Conservation (phyloP, 1,140 invertebrate genomes). For the Cataglyphis hispanica region DNA sequence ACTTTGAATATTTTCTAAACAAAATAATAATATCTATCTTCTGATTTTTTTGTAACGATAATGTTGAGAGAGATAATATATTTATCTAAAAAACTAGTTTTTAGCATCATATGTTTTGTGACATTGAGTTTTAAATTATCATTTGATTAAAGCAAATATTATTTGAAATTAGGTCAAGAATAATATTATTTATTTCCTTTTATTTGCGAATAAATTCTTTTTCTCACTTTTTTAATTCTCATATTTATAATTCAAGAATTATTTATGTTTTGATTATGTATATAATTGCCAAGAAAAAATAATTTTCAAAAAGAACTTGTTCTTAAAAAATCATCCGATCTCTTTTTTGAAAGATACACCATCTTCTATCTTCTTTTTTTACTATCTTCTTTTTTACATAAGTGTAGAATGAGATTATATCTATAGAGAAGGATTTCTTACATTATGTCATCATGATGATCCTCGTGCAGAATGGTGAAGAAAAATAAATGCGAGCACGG, state of each 20-base stretch:
- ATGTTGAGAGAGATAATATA: neutral
- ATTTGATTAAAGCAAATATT: neutral
- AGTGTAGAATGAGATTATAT: neutral
- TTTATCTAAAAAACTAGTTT: constrained; percentile 3
- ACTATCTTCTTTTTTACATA: neutral
- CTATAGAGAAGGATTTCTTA: neutral
- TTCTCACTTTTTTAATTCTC: no score
- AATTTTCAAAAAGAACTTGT: neutral
- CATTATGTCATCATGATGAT: neutral
- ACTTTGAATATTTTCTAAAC: no score
- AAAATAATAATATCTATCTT: neutral
- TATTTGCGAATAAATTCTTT: neutral
- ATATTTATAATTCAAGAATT: neutral
- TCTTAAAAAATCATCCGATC: neutral
- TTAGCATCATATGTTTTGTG: neutral
- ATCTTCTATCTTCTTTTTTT: neutral
- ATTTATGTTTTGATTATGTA: neutral
- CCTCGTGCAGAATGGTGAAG: neutral
- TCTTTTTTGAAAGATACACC: neutral
- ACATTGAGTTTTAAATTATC: neutral
- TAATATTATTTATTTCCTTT: neutral
- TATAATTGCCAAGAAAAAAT: neutral
- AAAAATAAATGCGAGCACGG: constrained; percentile 5
- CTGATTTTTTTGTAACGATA: neutral
- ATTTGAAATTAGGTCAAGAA: neutral